Evolutionary conservation across 2,888 invertebrate species (phyloP).

Genomic region (Phrixothrix hirtus): DNA sequence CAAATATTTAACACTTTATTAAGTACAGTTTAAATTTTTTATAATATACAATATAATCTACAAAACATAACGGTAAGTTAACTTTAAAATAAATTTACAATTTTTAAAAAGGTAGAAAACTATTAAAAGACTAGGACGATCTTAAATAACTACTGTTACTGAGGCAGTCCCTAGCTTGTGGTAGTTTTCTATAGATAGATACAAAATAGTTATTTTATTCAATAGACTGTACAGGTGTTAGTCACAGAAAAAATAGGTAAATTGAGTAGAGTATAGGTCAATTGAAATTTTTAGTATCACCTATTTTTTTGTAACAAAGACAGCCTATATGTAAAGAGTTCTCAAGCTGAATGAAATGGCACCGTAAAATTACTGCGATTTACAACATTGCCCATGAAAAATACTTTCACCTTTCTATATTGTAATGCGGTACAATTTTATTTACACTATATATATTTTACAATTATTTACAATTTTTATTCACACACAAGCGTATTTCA

Average conservation of each 20-base stretch:
- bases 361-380: no score
- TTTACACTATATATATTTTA: slow-evolving; percentile 20
- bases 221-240: no score
- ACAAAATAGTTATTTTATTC: no score
- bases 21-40: slow-evolving; percentile 37
- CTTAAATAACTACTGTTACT: slow-evolving; percentile 38
- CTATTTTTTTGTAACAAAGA: no score
- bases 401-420: slow-evolving; percentile 7
- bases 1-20: slow-evolving; percentile 37
- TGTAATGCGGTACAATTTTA: no score
- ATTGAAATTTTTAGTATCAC: no score
- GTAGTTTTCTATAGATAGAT: no score
- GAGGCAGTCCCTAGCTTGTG: slow-evolving; percentile 18
- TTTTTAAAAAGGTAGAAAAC: slow-evolving; percentile 45
- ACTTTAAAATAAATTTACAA: slow-evolving; percentile 21
- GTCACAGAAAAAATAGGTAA: no score
- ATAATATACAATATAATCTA: slow-evolving; percentile 42
- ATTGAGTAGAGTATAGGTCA: no score
- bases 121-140: slow-evolving; percentile 53
- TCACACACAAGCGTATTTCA: no score
- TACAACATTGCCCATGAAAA: not conserved
- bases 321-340: no score
- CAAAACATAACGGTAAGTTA: slow-evolving; percentile 49
- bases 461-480: slow-evolving; percentile 27
- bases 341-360: no score